A percentile compares a stretch with the other conserved stretches of the same genome.
phyloP scores from a whole-genome alignment of 2,113 vertebrate species.

The Cygnus atratus region DNA sequence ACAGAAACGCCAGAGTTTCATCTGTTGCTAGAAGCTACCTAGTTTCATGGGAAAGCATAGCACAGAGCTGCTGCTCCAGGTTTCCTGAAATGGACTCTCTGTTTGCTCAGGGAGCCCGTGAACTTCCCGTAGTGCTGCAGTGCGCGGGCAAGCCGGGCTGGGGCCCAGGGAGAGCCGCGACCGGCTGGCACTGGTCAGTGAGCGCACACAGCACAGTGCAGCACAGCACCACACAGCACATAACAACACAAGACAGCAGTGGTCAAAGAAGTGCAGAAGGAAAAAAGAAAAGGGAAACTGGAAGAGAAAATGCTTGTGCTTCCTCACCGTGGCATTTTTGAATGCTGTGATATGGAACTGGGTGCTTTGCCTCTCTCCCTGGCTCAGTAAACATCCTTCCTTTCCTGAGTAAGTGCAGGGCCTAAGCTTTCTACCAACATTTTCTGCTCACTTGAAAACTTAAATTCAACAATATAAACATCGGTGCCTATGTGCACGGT shows the following conservation, averaged over 20 bases:
- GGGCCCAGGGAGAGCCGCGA: neutral
- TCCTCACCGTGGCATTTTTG: neutral
- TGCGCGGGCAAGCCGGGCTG: neutral
- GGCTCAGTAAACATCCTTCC: neutral
- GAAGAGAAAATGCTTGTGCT: neutral
- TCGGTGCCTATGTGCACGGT: neutral
- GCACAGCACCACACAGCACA: neutral
- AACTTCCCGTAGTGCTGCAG: neutral
- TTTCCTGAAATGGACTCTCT: neutral
- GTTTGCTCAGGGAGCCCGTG: neutral
- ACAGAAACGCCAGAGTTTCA: neutral
- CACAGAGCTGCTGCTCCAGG: neutral
- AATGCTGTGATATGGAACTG: neutral
- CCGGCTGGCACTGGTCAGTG: neutral
- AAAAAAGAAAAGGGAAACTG: neutral
- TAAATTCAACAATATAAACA: conserved; percentile 35
- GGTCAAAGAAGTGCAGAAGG: neutral
- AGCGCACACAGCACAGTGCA: neutral
- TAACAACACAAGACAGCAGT: neutral
- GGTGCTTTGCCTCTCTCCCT: neutral
- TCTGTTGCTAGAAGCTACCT: neutral
- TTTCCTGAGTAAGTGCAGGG: neutral
- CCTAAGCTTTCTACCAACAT: neutral
- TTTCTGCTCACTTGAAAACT: conserved; percentile 47
- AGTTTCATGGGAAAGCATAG: neutral